Conservation (phyloP, 2,888 invertebrate genomes). For the Alsophila aescularia region DNA sequence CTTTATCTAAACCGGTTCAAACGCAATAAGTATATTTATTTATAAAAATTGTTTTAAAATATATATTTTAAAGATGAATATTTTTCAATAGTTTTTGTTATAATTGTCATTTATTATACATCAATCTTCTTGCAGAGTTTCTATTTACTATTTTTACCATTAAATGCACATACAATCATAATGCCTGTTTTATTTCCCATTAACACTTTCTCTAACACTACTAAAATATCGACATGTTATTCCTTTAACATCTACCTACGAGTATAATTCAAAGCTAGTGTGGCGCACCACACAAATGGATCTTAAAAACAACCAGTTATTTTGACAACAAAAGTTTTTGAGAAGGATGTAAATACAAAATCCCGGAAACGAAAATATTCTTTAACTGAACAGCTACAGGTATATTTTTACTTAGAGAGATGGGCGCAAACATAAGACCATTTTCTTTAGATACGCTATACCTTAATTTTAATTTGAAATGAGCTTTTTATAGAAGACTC, state of each 20-base stretch:
- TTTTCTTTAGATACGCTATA: conserved; percentile 73
- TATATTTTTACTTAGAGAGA: conserved; percentile 42
- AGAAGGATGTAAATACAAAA: conserved; percentile 58
- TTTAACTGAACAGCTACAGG: conserved; percentile 44
- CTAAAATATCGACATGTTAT: conserved; percentile 73
- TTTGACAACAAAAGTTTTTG: conserved; percentile 65
- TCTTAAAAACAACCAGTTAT: conserved; percentile 82
- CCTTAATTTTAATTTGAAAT: conserved; percentile 84
- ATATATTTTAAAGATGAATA: too few species aligned
- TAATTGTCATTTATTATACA: conserved; percentile 19
- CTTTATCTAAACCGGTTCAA: conserved; percentile 37
- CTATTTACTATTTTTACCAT: conserved; percentile 19
- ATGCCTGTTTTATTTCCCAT: conserved; percentile 56
- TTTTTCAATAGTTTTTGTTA: conserved; percentile 14
- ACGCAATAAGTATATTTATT: too few species aligned
- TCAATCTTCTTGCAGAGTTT: conserved; percentile 6
- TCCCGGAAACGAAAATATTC: conserved; percentile 44
- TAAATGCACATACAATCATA: conserved; percentile 36
- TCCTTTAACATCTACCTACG: conserved; percentile 70
- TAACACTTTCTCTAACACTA: conserved; percentile 67
- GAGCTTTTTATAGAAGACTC: conserved; percentile 81
- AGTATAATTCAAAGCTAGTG: conserved; percentile 72
- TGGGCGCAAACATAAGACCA: conserved; percentile 56
- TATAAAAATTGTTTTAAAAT: too few species aligned
- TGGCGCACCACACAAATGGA: conserved; percentile 73